phyloP scores from a whole-genome alignment of 2,797 vertebrate genomes.

The Microctenopoma lineatum region DNA sequence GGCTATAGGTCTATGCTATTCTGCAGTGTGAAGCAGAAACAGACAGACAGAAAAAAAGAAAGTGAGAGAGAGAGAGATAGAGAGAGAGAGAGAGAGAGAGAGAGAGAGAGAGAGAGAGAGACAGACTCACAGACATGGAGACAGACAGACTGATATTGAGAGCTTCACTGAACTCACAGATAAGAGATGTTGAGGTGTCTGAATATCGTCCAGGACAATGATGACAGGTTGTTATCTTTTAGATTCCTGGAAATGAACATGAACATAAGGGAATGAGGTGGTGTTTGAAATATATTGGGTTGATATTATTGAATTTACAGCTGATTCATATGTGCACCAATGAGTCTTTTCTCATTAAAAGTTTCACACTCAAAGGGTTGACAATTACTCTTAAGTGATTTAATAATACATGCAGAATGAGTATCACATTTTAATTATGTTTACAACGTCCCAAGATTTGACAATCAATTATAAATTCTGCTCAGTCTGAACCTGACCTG shows the following conservation, averaged over 20 bases:
- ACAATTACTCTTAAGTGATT: constrained; percentile 34
- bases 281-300: constrained; percentile 19
- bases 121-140: constrained; percentile 10
- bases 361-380: constrained; percentile 15
- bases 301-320: background rate
- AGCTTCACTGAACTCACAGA: constrained; percentile 88
- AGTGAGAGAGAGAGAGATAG: background rate
- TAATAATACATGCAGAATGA: constrained; percentile 36
- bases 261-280: constrained; percentile 39
- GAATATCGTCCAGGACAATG: constrained; percentile 93
- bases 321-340: constrained; percentile 7
- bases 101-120: constrained; percentile 3
- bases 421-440: constrained; percentile 34
- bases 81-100: background rate
- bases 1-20: constrained; percentile 13
- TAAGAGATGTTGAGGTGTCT: constrained; percentile 92
- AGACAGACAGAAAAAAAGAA: no score
- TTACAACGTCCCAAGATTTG: constrained; percentile 17
- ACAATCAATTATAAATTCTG: constrained; percentile 27
- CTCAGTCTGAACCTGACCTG: constrained; percentile 10
- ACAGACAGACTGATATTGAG: constrained; percentile 37
- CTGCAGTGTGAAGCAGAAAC: constrained; percentile 11
- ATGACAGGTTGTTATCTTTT: constrained; percentile 95
- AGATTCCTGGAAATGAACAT: constrained; percentile 89
- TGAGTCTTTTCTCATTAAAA: constrained; percentile 30